Percentiles rank a stretch among this genome's conserved stretches.
Conservation (phyloP, 2,888 invertebrate species). For the Epistrophe eligans region DNA sequence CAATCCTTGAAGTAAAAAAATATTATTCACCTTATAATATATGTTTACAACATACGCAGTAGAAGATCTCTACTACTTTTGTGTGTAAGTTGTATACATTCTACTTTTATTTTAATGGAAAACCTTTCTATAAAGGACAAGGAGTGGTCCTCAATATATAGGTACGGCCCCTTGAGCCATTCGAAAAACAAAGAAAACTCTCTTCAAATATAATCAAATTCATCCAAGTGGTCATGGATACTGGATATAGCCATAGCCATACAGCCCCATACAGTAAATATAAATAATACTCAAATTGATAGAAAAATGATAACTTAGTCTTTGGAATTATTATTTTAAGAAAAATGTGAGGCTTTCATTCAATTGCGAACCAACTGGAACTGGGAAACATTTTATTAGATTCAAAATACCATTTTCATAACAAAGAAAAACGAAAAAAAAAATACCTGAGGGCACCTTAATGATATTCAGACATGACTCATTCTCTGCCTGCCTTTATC, state of each 20-base stretch:
- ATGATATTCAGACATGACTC: neutral
- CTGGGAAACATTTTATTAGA: conserved; percentile 3
- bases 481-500: neutral
- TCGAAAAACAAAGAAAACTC: conserved; percentile 10
- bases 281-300: conserved; percentile 17
- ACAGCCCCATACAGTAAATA: neutral
- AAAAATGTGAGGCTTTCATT: neutral
- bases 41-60: no score
- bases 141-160: conserved; percentile 3
- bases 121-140: neutral
- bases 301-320: conserved; percentile 24
- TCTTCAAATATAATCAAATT: conserved; percentile 31
- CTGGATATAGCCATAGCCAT: no score
- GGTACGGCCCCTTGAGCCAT: conserved; percentile 13
- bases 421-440: neutral
- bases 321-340: conserved; percentile 11
- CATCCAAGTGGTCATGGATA: conserved; percentile 12
- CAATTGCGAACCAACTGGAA: neutral
- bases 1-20: neutral
- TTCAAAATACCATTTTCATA: conserved; percentile 15
- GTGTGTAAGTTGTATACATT: neutral
- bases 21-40: neutral
- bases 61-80: no score
- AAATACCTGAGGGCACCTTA: neutral
- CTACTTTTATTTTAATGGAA: conserved; percentile 23